Percentiles rank a stretch among this genome's conserved stretches.
These are phyloP conservation scores for Rhinoraja longicauda DNA, from an alignment of 2,797 vertebrate genomes.

Conservation along the genomic window DNA sequence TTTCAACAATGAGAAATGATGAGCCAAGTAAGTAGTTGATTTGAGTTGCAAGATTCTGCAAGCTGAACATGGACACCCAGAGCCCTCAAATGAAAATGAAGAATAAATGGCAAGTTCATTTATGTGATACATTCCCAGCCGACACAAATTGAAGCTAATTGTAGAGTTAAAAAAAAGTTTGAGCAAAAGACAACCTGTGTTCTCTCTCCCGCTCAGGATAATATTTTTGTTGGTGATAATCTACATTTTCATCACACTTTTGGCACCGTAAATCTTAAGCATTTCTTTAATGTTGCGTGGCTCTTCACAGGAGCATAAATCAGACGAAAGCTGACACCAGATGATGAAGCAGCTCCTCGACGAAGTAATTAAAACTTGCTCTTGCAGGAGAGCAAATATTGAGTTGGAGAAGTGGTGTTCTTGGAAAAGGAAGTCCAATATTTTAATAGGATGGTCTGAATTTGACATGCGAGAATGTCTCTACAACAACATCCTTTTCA, in stretches of 20 bases:
- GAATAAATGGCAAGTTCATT: not conserved
- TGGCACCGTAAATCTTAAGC: too few species aligned
- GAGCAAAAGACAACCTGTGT: not conserved
- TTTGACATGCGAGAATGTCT: not conserved
- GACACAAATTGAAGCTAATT: not conserved
- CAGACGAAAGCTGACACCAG: not conserved
- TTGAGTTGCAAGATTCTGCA: not conserved
- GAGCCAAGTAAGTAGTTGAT: not conserved
- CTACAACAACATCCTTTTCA: not conserved
- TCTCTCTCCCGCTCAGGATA: not conserved
- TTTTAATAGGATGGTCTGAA: not conserved
- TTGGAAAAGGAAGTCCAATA: not conserved
- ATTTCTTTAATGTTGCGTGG: not conserved
- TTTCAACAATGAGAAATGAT: not conserved
- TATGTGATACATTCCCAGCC: not conserved
- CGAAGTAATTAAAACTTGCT: not conserved
- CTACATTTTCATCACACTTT: too few species aligned
- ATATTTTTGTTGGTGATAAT: not conserved
- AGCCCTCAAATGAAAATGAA: too few species aligned
- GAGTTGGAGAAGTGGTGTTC: not conserved
- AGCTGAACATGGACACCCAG: not conserved
- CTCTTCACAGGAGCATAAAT: not conserved
- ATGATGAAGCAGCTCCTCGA: not conserved
- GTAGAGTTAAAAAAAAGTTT: not conserved
- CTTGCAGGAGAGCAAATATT: not conserved